Evolutionary conservation across 2,797 vertebrate genomes (phyloP), one percentile per base, ranked within the genome.

Genomic region (Semotilus atromaculatus): DNA sequence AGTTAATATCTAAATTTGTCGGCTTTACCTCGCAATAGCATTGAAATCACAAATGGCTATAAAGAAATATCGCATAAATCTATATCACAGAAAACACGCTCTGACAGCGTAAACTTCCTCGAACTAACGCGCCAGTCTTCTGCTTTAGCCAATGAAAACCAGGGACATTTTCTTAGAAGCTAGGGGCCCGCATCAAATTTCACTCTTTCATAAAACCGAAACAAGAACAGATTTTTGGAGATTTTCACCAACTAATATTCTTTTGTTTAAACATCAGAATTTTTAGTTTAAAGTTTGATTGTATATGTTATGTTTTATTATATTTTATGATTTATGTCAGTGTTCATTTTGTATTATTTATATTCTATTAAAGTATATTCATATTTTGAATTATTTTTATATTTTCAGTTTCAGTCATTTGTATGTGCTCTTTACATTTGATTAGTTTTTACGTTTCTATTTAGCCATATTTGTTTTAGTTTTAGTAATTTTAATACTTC

Each of bases 71-170:
- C 29, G 8, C 4, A 5, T 64, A 7, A 51, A 10, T 40, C 16
- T 19, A 43, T 18, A 23, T 55, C 5, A 16, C 38, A 67, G 53
- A 72, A 55, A 78, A 82, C 79, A 51, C 31, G 9, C 8, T 8
- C 60, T 8, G 76, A 38, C 31, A 51, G n/a, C 5, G n/a, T 40
- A 45, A 72, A 83, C 85, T 82, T 89, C 88, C 86, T 88, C 19
- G 73, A 84, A 90, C 62, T 6, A 55, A 53, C 85, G 86, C 89
- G 88, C 88, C 83, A 84, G 34, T 9, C 51, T 26, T 21, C 14
- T 8, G 11, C 8, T n/a, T 67, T 40, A 75, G 14, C 89, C 89
- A 90, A 89, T 90, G 3, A 78, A 21, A 79, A 73, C 26, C 8
- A 72, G 68, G 31, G 58, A 16, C 31, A 3, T 36, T 45, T 7